Conservation (phyloP, 2,113 vertebrate genomes). For the Cardinalis cardinalis region DNA sequence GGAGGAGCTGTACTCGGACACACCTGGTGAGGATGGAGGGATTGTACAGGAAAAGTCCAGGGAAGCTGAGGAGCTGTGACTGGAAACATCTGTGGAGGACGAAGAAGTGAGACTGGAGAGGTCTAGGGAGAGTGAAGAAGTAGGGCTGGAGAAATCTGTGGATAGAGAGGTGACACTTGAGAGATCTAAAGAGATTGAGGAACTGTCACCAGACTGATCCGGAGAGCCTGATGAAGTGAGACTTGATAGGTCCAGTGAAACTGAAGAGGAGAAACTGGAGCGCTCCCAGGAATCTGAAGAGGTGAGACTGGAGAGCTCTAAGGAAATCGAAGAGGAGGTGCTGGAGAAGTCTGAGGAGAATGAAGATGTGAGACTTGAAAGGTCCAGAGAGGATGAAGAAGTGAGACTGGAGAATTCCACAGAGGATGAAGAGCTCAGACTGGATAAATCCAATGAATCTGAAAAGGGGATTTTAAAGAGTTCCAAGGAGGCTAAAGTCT, state of each 20-base stretch:
- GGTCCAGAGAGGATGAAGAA: slow-evolving; percentile 57
- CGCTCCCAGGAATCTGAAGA: slow-evolving; percentile 59
- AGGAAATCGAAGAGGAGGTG: slow-evolving; percentile 33
- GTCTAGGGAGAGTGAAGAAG: slow-evolving; percentile 48
- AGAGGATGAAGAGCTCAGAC: slow-evolving; percentile 57
- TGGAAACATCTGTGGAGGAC: not conserved
- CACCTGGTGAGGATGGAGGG: not conserved
- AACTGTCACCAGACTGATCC: slow-evolving; percentile 10
- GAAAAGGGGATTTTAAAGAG: slow-evolving; percentile 55
- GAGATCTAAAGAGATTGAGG: slow-evolving; percentile 50
- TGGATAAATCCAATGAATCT: slow-evolving; percentile 56
- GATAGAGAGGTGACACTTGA: slow-evolving; percentile 39
- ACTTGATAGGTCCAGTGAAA: slow-evolving; percentile 60
- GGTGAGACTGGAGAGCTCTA: slow-evolving; percentile 57
- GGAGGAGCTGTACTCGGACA: slow-evolving; percentile 19
- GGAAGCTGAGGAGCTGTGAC: not conserved
- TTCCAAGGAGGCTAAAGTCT: slow-evolving; percentile 53
- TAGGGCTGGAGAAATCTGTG: slow-evolving; percentile 36
- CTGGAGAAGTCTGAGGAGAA: slow-evolving; percentile 40
- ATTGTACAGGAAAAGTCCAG: slow-evolving; percentile 2
- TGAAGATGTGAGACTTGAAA: slow-evolving; percentile 53
- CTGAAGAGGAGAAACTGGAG: slow-evolving; percentile 50
- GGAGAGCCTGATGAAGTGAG: slow-evolving; percentile 32
- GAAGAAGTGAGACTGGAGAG: slow-evolving; percentile 37
- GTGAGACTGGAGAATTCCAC: slow-evolving; percentile 46